Base-by-base conservation (phyloP, 1,140 invertebrate species). In the Drosophila obscura region DNA sequence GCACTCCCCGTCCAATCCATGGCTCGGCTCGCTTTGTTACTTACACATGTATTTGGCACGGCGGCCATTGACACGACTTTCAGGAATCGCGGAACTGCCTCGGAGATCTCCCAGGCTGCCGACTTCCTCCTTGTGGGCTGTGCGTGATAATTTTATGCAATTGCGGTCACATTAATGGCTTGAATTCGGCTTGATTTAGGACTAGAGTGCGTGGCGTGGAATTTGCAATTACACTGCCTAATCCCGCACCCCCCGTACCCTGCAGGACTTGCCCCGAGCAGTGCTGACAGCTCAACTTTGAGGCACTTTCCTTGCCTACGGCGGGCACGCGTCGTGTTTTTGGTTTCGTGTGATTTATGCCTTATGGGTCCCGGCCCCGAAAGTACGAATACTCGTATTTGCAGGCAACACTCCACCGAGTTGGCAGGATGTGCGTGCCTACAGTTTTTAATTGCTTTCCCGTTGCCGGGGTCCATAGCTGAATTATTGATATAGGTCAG, bases 361-460 rank as follows among this genome's bases (percentile, higher is more conserved):
- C 56, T 52, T 52, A 43, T 49, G 55, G 41, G 31, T 58, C 46
- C 31, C 39, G 24, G 31, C 43, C 43, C 52, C 43, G 43, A 44
- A 7, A 71, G 31, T 31, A 31, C 31, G 31, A 31, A 31, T 31
- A 0, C 28, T 8, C 7, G 28, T 31, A 31, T 31, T 31, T 78
- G 61, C 53, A 63, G 50, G 57, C 72, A 63, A 45, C 72, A 67
- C 78, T 65, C 56, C 58, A 39, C 16, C 31, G 44, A 39, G 19
- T 22, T 26, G 61, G 13, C 63, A 51, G 62, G 60, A 67, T 61
- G 68, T 80, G 74, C 82, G 82, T 81, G 81, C 78, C 50, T 59
- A 73, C 74, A 85, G 84, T 85, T 88, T 87, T 87, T 87, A 87
- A 87, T 87, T 88, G 76, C 82, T 80, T 72, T 68, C 51, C 69